Evolutionary conservation across 2,113 vertebrate species (phyloP).

Genomic region (Bos javanicus): DNA sequence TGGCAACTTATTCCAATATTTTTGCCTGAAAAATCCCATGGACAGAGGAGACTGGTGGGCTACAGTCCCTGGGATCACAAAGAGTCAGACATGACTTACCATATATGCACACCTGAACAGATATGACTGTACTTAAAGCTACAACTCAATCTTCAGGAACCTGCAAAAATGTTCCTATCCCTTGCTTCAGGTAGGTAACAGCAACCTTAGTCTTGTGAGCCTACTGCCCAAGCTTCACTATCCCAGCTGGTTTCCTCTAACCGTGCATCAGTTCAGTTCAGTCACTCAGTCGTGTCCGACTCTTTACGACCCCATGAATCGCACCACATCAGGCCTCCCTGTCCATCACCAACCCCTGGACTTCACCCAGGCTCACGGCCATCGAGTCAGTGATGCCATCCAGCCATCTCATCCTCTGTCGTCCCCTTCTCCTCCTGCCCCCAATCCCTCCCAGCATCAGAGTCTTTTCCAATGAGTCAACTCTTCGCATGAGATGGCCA

Average conservation of each 20-base stretch:
- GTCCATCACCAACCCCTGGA: no score
- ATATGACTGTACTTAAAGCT: background rate
- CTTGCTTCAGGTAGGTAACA: background rate
- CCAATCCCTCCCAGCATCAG: no score
- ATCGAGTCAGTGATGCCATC: no score
- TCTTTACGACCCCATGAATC: no score
- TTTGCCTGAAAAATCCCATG: background rate
- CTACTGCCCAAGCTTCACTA: background rate
- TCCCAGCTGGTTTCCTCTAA: background rate
- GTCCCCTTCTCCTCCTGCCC: no score
- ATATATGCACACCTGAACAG: background rate
- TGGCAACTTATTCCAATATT: background rate
- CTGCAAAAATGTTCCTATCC: background rate
- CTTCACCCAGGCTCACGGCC: no score
- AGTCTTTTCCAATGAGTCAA: no score
- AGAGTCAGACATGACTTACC: background rate
- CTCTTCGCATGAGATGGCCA: no score
- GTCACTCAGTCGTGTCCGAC: no score
- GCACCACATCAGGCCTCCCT: no score
- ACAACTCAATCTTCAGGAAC: background rate
- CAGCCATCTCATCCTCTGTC: no score
- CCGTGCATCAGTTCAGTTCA: background rate
- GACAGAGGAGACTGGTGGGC: background rate
- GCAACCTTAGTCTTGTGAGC: background rate
- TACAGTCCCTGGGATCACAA: accelerated